Evolutionary conservation across 2,888 invertebrate species (phyloP), one percentile per base, ranked within the genome.

Genomic region (Chrysomela aeneicollis): DNA sequence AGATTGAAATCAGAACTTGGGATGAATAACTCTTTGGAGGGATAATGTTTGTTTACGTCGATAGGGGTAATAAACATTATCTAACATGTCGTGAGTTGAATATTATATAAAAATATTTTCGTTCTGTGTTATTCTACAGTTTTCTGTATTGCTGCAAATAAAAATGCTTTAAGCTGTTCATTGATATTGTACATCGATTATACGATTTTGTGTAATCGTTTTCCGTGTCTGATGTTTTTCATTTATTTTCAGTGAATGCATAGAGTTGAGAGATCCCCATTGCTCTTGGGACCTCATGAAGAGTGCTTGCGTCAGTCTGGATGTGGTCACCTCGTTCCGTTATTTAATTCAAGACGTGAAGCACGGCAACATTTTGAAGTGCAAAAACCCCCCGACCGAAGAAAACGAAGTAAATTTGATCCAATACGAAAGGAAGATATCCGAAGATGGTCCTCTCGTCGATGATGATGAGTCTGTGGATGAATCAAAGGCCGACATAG

Each of bases 181-280:
- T n/a, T n/a, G n/a, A n/a, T n/a, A n/a, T n/a, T n/a, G n/a, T n/a
- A n/a, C n/a, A n/a, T n/a, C n/a, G n/a, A n/a, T n/a, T n/a, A n/a
- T n/a, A n/a, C n/a, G n/a, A n/a, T n/a, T n/a, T n/a, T n/a, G n/a
- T n/a, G n/a, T n/a, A n/a, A n/a, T n/a, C n/a, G n/a, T n/a, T n/a
- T n/a, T n/a, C n/a, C n/a, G n/a, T n/a, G n/a, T n/a, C n/a, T 4
- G 18, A 12, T 52, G 9, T 59, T 61, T 22, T 67, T 18, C 3
- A 46, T 54, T 58, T 63, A 47, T 82, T 83, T 92, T 85, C 84
- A 89, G 92, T 70, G 90, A 92, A 73, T 99, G 98, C 82, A 90
- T 98, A 2, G 89, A 90, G 32, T 85, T 97, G 65, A 95, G 97
- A 85, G 98, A 99, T 85, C 98, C 98, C 0, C 96, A 98, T 81